Evolutionary conservation across 2,888 invertebrate genomes (phyloP), one percentile per base, ranked within the genome.

Genomic region (Mellilla xanthometata): DNA sequence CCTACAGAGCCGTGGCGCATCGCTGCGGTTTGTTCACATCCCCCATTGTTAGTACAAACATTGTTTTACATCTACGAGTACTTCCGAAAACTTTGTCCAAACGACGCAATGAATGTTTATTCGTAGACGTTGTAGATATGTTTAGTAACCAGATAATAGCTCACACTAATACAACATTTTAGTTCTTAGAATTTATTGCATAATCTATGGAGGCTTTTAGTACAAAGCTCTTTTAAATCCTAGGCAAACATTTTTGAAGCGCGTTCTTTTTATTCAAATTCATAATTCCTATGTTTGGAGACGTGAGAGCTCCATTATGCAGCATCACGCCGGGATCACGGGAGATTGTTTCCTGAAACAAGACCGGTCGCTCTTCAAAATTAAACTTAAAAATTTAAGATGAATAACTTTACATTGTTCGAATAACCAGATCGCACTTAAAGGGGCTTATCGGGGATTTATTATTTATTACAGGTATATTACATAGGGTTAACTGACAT

Each of bases 241-340:
- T 11, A 22, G 1, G 9, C 29, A 41, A 38, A 48, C 24, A 42
- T 19, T 48, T 46, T 38, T 40, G 15, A n/a, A 8, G 27, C 7
- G 11, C 38, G 28, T 43, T 54, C 13, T 49, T 56, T 52, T 54
- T 73, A 81, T 76, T 76, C 70, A 78, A 77, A 79, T 74, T 80
- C 74, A 75, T 79, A 78, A 77, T 72, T 70, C 56, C 58, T 58
- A 67, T 67, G 69, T 62, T 61, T 57, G 68, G 28, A 62, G 67
- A 61, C 45, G 45, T 33, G 63, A 60, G 68, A 64, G 60, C 68
- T 68, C 73, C 80, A 89, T 89, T 89, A 89, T 89, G 88, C 88
- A 82, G 71, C 77, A 80, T 81, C 88, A 89, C 88, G 88, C 68
- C 62, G 77, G 83, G 86, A 87, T 88, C 85, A 83, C 72, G 65